Base-by-base conservation (phyloP, 2,113 vertebrate genomes). In the Galeopterus variegatus region DNA sequence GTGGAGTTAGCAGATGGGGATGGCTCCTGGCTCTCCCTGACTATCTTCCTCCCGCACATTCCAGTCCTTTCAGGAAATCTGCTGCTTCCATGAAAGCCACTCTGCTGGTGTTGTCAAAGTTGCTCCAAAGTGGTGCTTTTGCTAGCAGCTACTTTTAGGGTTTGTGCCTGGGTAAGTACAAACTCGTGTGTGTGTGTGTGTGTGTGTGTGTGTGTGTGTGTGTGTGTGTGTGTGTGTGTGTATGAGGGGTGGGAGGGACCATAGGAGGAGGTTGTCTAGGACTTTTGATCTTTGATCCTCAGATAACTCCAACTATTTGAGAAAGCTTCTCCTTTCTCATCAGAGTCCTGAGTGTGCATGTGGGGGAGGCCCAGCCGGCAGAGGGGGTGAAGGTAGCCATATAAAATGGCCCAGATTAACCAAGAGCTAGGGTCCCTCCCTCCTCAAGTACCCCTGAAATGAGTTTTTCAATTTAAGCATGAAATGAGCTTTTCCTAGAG, bases 271-370 rank as follows among this genome's bases (percentile, higher is more conserved):
- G 54, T 31, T 72, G 52, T 24, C 50, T 33, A n/a, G 18, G 69
- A 17, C 28, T 80, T 62, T 87, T 91, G 73, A 93, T 73, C 94
- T 96, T 89, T 92, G 94, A 79, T 80, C 79, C 89, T 88, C 65
- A 83, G 69, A 67, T 89, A 62, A 84, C 54, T 80, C 69, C 12
- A 24, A 77, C 56, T 65, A 60, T 41, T 64, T 54, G 41, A 69
- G 67, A 48, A 41, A 45, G 31, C 11, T 19, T 28, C 60, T 70
- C 52, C 64, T 60, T 58, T 79, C 26, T 62, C 18, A 33, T 19
- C 18, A 9, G 21, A 85, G 88, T 24, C 48, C 54, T 24, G 28
- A 0, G 8, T 50, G 65, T 41, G 18, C 10, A 2, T 6, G 73
- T 41, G 86, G 54, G 70, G 76, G 41, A 56, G 69, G 28, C 36